A percentile compares a stretch with the other conserved stretches of the same genome.
Evolutionary conservation across 2,888 invertebrate genomes (phyloP).

Genomic region (Spilosoma lubricipeda): DNA sequence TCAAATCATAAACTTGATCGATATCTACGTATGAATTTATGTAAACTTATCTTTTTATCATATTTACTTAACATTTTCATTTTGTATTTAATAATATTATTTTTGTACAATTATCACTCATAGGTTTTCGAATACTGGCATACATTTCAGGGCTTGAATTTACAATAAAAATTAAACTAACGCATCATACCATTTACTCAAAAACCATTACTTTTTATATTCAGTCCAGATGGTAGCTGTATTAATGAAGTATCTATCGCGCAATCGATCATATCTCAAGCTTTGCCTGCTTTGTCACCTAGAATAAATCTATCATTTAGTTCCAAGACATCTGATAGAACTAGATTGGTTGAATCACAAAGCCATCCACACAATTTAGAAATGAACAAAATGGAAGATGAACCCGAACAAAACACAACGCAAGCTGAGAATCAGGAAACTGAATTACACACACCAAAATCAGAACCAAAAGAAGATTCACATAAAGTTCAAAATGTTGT

Average conservation of each 20-base stretch:
- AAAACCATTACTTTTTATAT: constrained; percentile 39
- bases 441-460: constrained; percentile 61
- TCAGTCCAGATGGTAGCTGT: constrained; percentile 85
- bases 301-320: constrained; percentile 79
- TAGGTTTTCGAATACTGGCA: neutral
- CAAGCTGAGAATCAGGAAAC: constrained; percentile 57
- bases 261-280: constrained; percentile 85
- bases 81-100: neutral
- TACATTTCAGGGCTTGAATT: neutral
- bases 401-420: constrained; percentile 67
- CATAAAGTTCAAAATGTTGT: constrained; percentile 70
- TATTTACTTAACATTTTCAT: neutral
- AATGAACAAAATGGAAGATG: constrained; percentile 74
- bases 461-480: constrained; percentile 61
- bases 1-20: neutral
- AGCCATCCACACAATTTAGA: constrained; percentile 64
- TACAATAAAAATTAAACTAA: neutral
- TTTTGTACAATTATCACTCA: neutral
- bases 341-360: constrained; percentile 75
- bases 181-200: constrained; percentile 13
- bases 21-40: neutral
- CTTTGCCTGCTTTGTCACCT: constrained; percentile 82
- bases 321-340: constrained; percentile 80
- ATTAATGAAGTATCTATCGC: constrained; percentile 84
- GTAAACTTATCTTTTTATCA: neutral